Evolutionary conservation across 2,797 vertebrate species (phyloP).

Genomic region (Macropus fuliginosus): DNA sequence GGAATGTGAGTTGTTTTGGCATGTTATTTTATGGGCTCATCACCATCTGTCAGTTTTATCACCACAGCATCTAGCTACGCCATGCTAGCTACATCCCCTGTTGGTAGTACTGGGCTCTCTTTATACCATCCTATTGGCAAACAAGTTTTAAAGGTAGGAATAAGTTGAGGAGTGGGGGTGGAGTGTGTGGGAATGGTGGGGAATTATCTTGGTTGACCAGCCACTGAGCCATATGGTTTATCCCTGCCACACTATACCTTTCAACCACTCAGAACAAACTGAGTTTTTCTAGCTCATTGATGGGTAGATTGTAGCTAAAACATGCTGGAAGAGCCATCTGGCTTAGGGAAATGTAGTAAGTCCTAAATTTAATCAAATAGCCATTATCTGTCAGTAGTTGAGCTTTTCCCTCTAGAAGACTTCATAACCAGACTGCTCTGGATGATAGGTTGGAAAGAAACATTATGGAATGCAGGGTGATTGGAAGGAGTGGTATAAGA

Average conservation of each 20-base stretch:
- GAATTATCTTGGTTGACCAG: background rate
- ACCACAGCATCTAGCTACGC: background rate
- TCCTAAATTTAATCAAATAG: background rate
- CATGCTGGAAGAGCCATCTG: conserved; percentile 40
- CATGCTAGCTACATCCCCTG: background rate
- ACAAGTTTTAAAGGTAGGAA: background rate
- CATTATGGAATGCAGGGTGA: background rate
- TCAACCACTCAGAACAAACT: conserved; percentile 34
- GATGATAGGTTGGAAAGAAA: background rate
- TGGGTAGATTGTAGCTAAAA: background rate
- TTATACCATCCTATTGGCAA: background rate
- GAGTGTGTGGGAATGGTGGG: background rate
- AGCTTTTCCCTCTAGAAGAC: background rate
- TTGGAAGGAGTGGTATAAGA: too few relatives aligned
- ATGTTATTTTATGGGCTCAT: background rate
- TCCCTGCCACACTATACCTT: conserved; percentile 16
- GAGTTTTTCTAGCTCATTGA: conserved; percentile 10
- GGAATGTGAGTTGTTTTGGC: background rate
- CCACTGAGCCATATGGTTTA: background rate
- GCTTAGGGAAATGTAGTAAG: conserved; percentile 26
- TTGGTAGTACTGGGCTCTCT: background rate
- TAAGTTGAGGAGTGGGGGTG: background rate
- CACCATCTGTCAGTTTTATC: background rate
- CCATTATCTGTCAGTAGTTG: background rate
- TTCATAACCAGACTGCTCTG: background rate